phyloP scores from a whole-genome alignment of 2,888 invertebrate species.

The Rhorus exstirpatorius region DNA sequence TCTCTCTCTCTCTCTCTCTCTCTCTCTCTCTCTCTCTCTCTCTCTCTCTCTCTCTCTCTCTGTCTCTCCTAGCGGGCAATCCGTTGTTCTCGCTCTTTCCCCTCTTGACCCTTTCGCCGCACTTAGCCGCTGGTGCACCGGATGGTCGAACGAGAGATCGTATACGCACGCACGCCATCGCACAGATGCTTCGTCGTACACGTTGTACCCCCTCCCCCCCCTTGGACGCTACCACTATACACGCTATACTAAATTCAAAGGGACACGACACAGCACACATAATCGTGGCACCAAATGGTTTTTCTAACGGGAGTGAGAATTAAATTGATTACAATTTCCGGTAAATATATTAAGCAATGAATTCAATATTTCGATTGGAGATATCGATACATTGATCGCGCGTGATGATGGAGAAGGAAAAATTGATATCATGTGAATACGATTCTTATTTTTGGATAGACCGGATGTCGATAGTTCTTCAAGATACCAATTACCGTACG shows the following conservation, averaged over 20 bases:
- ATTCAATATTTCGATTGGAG: too few relatives aligned
- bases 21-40: slow-evolving; percentile 10
- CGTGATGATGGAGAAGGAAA: too few relatives aligned
- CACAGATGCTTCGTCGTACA: slow-evolving; percentile 77
- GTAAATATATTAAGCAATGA: too few relatives aligned
- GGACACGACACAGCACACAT: background rate
- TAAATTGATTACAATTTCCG: too few relatives aligned
- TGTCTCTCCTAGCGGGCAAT: slow-evolving; percentile 6
- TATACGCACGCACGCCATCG: slow-evolving; percentile 74
- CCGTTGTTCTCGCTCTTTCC: slow-evolving; percentile 58
- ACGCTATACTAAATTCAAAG: background rate
- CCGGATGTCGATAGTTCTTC: too few relatives aligned
- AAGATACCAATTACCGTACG: too few relatives aligned
- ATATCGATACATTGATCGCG: too few relatives aligned
- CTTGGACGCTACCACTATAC: slow-evolving; percentile 48
- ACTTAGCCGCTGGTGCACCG: slow-evolving; percentile 68
- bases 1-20: slow-evolving; percentile 15
- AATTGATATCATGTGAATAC: too few relatives aligned
- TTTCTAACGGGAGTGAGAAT: background rate
- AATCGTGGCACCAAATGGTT: background rate
- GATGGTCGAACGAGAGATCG: slow-evolving; percentile 66
- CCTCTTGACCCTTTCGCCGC: slow-evolving; percentile 47
- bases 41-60: slow-evolving; percentile 15
- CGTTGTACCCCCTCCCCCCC: slow-evolving; percentile 66
- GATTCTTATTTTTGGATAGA: too few relatives aligned